Evolutionary conservation across 1,140 invertebrate genomes (phyloP), one percentile per base, ranked within the genome.

Genomic region (Drosophila obscura): DNA sequence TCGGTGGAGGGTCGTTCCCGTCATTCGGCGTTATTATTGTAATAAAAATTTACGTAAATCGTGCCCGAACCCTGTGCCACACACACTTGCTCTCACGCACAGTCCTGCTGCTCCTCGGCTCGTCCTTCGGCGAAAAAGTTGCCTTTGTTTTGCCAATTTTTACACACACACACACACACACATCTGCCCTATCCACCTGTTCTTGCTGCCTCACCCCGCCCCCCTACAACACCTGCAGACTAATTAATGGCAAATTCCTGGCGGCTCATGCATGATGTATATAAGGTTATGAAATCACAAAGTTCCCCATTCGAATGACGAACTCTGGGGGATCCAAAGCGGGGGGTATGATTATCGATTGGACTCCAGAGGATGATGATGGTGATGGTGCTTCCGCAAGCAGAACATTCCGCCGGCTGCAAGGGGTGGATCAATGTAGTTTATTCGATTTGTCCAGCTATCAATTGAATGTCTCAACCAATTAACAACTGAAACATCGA

Each of bases 21-120:
- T 62, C 66, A 35, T 35, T 35, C 26, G 57, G 61, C 58, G 75
- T 79, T 75, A 83, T 83, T 85, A 75, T 77, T 80, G 81, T 85
- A 73, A 74, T 78, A 80, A 72, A 83, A 75, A 76, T 84, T 84
- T 84, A 84, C 80, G 82, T 85, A 85, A 85, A 76, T 80, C 73
- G 74, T 80, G 60, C 58, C 9, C 52, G 57, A 69, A 69, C 66
- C 67, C 56, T 55, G 45, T 61, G 59, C 43, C 65, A 24, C 28
- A 72, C 49, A 55, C 57, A 73, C 57, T 50, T 63, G 48, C 49
- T 44, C 66, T 83, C 80, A 82, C 80, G 80, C 80, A 82, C 80
- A 78, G 72, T 82, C 61, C 60, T 62, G 60, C 31, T 56, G 52
- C 53, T 58, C 59, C 31, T 3, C 31, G 60, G 71, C 60, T 49